phyloP scores from a whole-genome alignment of 2,888 invertebrate genomes.

The Diarsia rubi region DNA sequence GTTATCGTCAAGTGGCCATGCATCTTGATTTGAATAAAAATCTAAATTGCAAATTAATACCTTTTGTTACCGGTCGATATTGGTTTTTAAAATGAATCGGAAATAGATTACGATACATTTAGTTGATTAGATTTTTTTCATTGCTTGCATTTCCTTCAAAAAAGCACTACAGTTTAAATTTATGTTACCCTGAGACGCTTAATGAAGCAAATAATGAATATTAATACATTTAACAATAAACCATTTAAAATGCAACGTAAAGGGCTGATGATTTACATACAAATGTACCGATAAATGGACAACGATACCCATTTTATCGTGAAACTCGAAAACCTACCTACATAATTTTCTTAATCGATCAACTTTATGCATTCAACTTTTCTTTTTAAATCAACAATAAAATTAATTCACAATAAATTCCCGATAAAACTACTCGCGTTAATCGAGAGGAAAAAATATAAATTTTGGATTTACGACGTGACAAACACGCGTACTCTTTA shows the following conservation, averaged over 20 bases:
- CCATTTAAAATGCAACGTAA: conserved; percentile 66
- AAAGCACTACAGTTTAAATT: conserved; percentile 54
- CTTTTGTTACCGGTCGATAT: conserved; percentile 35
- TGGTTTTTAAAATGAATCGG: conserved; percentile 49
- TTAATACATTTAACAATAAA: conserved; percentile 72
- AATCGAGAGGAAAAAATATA: conserved; percentile 72
- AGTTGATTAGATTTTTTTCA: conserved; percentile 45
- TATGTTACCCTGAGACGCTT: conserved; percentile 52
- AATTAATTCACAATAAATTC: conserved; percentile 71
- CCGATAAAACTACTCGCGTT: conserved; percentile 57
- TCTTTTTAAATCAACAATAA: conserved; percentile 67
- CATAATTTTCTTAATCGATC: conserved; percentile 61
- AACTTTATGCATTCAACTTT: conserved; percentile 49
- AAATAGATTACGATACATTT: conserved; percentile 48
- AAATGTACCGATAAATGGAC: conserved; percentile 66
- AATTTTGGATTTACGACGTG: conserved; percentile 84
- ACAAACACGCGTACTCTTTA: conserved; percentile 79
- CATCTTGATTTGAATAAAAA: conserved; percentile 31
- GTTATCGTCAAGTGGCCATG: conserved; percentile 7
- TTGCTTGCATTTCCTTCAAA: conserved; percentile 52
- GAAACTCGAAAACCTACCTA: conserved; percentile 38
- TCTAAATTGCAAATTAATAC: conserved; percentile 45
- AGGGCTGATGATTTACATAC: conserved; percentile 72
- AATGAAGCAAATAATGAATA: conserved; percentile 71
- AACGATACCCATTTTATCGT: conserved; percentile 63